Evolutionary conservation across 1,140 invertebrate species (phyloP).

Genomic region (Monomorium pharaonis): DNA sequence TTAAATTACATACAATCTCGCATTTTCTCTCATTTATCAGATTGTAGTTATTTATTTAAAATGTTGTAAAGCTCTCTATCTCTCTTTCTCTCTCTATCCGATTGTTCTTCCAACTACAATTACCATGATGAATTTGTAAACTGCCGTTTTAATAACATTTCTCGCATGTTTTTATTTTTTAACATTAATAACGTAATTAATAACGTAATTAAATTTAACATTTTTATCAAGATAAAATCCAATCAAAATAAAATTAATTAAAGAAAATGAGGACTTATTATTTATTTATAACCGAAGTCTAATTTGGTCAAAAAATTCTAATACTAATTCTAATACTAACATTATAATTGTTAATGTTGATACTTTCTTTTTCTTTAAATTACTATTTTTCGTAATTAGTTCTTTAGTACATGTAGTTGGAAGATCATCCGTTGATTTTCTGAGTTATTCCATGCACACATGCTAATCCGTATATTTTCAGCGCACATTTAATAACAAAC

Average conservation of each 20-base stretch:
- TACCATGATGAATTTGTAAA: neutral
- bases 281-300: neutral
- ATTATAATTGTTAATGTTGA: neutral
- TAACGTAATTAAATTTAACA: neutral
- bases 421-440: constrained; percentile 10
- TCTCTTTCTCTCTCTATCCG: neutral
- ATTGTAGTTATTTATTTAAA: neutral
- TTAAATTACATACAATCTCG: neutral
- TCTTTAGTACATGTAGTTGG: neutral
- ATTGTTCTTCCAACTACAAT: neutral
- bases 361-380: neutral
- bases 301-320: neutral
- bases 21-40: neutral
- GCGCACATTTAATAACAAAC: constrained; percentile 1
- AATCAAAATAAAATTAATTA: neutral
- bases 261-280: neutral
- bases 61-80: neutral
- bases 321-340: neutral
- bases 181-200: neutral
- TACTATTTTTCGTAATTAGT: neutral
- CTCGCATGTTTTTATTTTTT: neutral
- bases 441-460: neutral
- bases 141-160: neutral
- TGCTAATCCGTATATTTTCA: neutral
- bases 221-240: neutral